These are phyloP conservation scores for Coreius guichenoti DNA, from an alignment of 2,797 vertebrate species.

Conservation along the genomic window DNA sequence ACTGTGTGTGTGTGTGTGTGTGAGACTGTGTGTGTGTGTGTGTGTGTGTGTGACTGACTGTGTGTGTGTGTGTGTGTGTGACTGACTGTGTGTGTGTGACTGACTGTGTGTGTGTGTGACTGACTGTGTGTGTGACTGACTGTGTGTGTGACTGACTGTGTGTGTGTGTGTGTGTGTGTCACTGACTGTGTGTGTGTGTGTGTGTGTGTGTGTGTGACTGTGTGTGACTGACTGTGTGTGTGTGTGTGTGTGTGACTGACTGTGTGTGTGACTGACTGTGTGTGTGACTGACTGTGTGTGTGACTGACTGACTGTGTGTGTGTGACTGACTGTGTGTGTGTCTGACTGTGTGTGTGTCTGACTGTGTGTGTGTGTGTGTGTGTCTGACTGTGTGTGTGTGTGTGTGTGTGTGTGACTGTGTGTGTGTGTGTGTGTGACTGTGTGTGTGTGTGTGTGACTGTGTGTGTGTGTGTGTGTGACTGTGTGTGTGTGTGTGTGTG, in stretches of 20 bases:
- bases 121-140: too few species aligned
- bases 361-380: background rate
- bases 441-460: background rate
- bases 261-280: too few species aligned
- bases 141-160: too few species aligned
- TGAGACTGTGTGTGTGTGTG: too few species aligned
- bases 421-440: conserved; percentile 88
- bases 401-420: conserved; percentile 79
- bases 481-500: conserved; percentile 91
- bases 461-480: background rate
- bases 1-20: too few species aligned
- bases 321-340: background rate
- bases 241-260: too few species aligned
- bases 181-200: background rate
- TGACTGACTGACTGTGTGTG: background rate
- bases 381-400: conserved; percentile 85
- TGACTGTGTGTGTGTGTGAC: conserved; percentile 59
- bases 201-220: background rate
- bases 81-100: background rate
- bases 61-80: conserved; percentile 3
- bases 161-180: too few species aligned
- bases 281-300: conserved; percentile 82
- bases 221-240: too few species aligned
- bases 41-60: background rate
- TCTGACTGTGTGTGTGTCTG: conserved; percentile 8